A percentile compares a stretch with the other conserved stretches of the same genome.
Evolutionary conservation across 2,888 invertebrate genomes (phyloP).

Genomic region (Cerastoderma edule): DNA sequence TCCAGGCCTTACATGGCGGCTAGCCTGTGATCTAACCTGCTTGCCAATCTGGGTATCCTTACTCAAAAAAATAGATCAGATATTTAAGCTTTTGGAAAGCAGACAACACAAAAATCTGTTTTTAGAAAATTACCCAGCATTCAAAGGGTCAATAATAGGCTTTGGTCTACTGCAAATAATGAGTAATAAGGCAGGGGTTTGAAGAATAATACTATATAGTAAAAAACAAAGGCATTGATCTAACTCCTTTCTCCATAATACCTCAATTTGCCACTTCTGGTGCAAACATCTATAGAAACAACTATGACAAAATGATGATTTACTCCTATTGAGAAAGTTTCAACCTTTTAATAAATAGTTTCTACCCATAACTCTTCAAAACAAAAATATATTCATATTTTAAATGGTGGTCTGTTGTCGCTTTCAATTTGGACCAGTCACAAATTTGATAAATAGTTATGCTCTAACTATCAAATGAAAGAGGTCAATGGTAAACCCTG

Average conservation of each 20-base stretch:
- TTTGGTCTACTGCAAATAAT: too few relatives aligned
- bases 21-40: too few relatives aligned
- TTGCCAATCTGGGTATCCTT: too few relatives aligned
- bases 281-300: background rate
- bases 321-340: background rate
- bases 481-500: background rate
- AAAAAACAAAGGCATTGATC: too few relatives aligned
- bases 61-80: too few relatives aligned
- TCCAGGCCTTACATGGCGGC: too few relatives aligned
- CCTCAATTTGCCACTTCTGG: background rate
- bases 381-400: background rate
- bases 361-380: background rate
- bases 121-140: too few relatives aligned
- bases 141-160: too few relatives aligned
- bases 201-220: too few relatives aligned
- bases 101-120: too few relatives aligned
- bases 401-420: background rate
- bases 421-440: background rate
- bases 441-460: background rate
- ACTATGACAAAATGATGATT: background rate
- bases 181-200: too few relatives aligned
- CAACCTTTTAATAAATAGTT: background rate
- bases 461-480: background rate
- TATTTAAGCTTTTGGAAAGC: too few relatives aligned
- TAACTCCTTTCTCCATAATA: background rate